Base-by-base conservation (phyloP, 1,140 invertebrate genomes). In the Dolichoris vasculosae region DNA sequence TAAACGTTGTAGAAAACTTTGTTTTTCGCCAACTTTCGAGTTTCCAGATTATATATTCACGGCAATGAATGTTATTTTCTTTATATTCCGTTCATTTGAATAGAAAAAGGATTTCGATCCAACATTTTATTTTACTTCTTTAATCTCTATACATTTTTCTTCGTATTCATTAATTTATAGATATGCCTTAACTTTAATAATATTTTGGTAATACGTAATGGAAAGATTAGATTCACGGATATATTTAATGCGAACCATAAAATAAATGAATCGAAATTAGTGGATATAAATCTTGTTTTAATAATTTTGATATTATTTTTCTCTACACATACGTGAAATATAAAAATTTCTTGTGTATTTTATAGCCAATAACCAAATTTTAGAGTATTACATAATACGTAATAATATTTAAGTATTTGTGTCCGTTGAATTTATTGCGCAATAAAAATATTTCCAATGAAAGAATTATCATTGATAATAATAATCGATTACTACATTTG, bases 1-100 rank as follows among this genome's bases (percentile, higher is more conserved):
- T 82, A 82, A 75, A 71, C 30, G 46, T n/a, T 30, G 32, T 30
- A 51, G 30, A 35, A 43, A 82, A 82, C 15, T 46, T 63, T 0
- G 71, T 20, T 76, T 83, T 75, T 82, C 43, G 38, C 43, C 64
- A 15, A 46, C 11, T 67, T 71, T 71, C 15, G 23, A 20, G 1
- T 64, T 64, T n/a, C 26, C 17, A 7, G 6, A 46, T 67, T 43
- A 64, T 51, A 17, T 79, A n/a, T 73, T 35, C 30, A 26, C 32
- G 20, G 1, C 11, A 32, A 38, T n/a, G n/a, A 51, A 38, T 38
- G 9, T 20, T 55, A 26, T 35, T 77, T 71, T 71, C n/a, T 73
- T 7, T 55, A 40, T 32, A 59, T 59, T 78, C 64, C 43, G 23
- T 3, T 63, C 11, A 63, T 79, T 81, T 35, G n/a, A 48, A 69